A percentile compares a stretch with the other conserved stretches of the same genome.
Conservation (phyloP, 2,888 invertebrate genomes). For the Gisinianus flammeolus region DNA sequence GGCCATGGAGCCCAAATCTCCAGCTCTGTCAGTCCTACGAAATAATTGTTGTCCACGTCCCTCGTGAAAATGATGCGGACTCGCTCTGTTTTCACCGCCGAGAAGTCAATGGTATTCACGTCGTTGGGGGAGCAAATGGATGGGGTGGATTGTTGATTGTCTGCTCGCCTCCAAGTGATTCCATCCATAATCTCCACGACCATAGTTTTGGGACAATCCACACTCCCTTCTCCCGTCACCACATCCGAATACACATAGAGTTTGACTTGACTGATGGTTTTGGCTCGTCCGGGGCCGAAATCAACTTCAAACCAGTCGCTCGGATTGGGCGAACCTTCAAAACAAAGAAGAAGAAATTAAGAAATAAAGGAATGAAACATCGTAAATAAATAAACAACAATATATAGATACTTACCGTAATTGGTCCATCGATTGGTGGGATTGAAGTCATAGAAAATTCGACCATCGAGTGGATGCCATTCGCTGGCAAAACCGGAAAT, state of each 20-base stretch:
- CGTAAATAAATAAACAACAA: too few relatives aligned
- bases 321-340: conserved; percentile 28
- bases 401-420: too few relatives aligned
- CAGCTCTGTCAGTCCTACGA: conserved; percentile 53
- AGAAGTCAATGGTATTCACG: conserved; percentile 48
- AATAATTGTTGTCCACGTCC: conserved; percentile 47
- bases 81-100: conserved; percentile 48
- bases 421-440: conserved; percentile 56
- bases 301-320: conserved; percentile 53
- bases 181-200: conserved; percentile 43
- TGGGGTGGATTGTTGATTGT: conserved; percentile 30
- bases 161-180: neutral
- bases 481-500: conserved; percentile 46
- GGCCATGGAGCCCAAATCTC: conserved; percentile 58
- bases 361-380: too few relatives aligned
- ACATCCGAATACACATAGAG: conserved; percentile 54
- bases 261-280: conserved; percentile 49
- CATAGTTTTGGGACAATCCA: conserved; percentile 51
- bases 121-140: conserved; percentile 50
- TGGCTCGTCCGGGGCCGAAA: conserved; percentile 55
- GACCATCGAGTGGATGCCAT: conserved; percentile 55
- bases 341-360: too few relatives aligned
- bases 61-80: conserved; percentile 50
- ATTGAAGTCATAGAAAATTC: conserved; percentile 50
- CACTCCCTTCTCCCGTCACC: conserved; percentile 48